Evolutionary conservation across 1,140 invertebrate genomes (phyloP).

Genomic region (Melipona quadrifasciata): DNA sequence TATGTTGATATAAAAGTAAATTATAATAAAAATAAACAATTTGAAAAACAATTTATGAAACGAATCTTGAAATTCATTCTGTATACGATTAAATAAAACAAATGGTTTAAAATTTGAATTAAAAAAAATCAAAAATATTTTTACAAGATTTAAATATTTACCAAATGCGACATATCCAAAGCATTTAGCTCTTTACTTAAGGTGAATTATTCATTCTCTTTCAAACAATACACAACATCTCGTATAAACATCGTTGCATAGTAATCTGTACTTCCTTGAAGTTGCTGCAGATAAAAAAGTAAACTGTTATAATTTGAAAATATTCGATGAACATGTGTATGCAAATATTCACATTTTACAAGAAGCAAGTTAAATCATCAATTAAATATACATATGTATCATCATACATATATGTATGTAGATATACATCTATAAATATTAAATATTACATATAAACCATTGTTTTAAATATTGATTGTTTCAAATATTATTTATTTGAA

Average conservation of each 20-base stretch:
- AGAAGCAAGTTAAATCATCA: not conserved
- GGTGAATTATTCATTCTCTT: conserved; percentile 35
- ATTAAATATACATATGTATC: not conserved
- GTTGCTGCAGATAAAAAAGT: conserved; percentile 33
- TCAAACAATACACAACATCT: conserved; percentile 21
- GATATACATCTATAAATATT: no score
- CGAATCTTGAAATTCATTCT: not conserved
- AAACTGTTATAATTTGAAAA: conserved; percentile 14
- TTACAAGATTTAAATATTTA: conserved; percentile 40
- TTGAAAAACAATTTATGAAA: not conserved
- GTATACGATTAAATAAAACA: not conserved
- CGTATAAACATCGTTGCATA: conserved; percentile 31
- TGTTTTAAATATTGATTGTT: no score
- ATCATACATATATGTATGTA: not conserved
- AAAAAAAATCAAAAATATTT: not conserved
- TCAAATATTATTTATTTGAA: no score
- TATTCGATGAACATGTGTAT: not conserved
- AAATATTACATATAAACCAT: no score
- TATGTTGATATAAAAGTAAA: not conserved
- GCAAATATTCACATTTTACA: not conserved
- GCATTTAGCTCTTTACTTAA: conserved; percentile 49
- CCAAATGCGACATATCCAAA: conserved; percentile 71
- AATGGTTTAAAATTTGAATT: not conserved
- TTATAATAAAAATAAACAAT: not conserved
- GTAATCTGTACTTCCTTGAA: conserved; percentile 38